A percentile compares a stretch with the other conserved stretches of the same genome.
Conservation (phyloP, 1,140 invertebrate species). For the Dolichoris vasculosae region DNA sequence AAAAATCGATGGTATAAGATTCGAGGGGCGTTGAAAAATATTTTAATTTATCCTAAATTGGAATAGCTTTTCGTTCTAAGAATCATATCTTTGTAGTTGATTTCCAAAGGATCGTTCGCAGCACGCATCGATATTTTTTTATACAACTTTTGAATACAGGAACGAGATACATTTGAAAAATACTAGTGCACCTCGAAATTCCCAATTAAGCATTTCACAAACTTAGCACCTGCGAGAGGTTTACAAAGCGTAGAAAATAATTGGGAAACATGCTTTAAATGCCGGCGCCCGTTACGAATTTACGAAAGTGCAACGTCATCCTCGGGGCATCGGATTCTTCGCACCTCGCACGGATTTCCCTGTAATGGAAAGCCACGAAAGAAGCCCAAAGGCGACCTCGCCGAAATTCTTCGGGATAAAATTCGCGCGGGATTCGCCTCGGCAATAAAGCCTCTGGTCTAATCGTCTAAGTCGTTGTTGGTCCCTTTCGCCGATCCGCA, state of each 20-base stretch:
- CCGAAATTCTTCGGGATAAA: neutral
- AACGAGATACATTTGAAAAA: no score
- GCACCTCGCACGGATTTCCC: neutral
- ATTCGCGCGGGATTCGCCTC: neutral
- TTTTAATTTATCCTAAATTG: no score
- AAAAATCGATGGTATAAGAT: no score
- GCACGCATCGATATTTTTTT: neutral
- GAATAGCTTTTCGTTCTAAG: no score
- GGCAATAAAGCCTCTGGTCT: conserved; percentile 13
- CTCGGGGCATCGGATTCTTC: neutral
- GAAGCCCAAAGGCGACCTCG: neutral
- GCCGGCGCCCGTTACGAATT: neutral
- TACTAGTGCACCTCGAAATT: neutral
- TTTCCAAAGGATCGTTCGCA: no score
- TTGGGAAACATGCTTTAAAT: neutral
- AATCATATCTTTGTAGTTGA: no score
- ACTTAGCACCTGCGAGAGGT: neutral
- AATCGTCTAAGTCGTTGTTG: neutral
- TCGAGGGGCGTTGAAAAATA: no score
- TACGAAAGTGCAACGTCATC: neutral
- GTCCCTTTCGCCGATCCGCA: neutral
- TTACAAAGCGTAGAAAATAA: neutral
- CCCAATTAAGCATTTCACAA: neutral
- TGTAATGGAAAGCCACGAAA: neutral
- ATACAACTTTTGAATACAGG: no score